Base-by-base conservation (phyloP, 2,888 invertebrate species). In the Periphyllus acericola region DNA sequence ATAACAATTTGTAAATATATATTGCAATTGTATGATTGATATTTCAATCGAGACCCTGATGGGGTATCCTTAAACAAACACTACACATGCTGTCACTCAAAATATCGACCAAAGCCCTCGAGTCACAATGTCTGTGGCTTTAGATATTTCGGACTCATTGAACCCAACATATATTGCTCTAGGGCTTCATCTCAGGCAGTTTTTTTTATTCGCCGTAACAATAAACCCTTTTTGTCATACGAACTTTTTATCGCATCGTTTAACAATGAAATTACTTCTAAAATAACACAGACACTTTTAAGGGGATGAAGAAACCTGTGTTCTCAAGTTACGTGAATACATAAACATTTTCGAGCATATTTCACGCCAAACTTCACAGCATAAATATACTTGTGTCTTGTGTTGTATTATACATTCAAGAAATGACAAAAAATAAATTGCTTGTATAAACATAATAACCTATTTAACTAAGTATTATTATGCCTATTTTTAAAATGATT, bases 261-360 rank as follows among this genome's bases (percentile, higher is more conserved):
- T 87, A 87, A 74, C 86, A 87, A 87, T 80, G 32, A 87, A 80
- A 87, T 80, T 80, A 87, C 86, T 80, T 87, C 80, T 80, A 87
- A 87, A 87, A 87, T 87, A 87, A 87, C 86, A 80, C n/a, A 78
- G n/a, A 86, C 86, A 72, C 72, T 87, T 72, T 72, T 74, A 87
- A 60, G 72, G 79, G 80, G 60, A 80, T 60, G 40, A 71, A 80
- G 75, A 76, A 84, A 84, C 84, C 86, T 0, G 5, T 60, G 60
- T 80, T 87, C 86, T 87, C 86, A 25, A 72, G 21, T 87, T 87
- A 87, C 86, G 21, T 32, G 60, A 87, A 87, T 72, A 79, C 29
- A 80, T 60, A 80, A 40, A 80, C 71, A 80, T 74, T 55, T 86
- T 87, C 29, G 0, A 87, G n/a, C 36, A 52, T 71, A 85, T 85